phyloP scores from a whole-genome alignment of 2,113 vertebrate species.

The Coturnix japonica region DNA sequence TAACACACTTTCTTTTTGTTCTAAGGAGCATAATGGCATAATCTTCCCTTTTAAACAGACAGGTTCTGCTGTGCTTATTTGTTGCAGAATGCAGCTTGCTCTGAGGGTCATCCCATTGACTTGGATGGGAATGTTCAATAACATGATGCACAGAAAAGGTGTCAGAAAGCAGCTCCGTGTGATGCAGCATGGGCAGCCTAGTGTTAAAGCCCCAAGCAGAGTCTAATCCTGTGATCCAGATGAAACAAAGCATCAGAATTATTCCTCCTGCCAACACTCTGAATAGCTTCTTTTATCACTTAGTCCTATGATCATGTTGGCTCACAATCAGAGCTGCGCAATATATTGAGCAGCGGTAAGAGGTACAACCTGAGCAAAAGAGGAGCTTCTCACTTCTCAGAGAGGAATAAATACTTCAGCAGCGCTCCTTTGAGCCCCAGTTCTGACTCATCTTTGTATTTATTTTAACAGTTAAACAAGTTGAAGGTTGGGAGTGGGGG shows the following conservation, averaged over 20 bases:
- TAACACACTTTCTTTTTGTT: not conserved
- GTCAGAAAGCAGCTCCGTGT: not conserved
- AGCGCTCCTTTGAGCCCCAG: not conserved
- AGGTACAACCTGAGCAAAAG: conserved; percentile 21
- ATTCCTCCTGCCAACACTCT: conserved; percentile 36
- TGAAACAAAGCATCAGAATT: conserved; percentile 27
- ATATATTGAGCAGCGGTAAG: not conserved
- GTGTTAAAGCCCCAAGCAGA: not conserved
- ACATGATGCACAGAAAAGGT: not conserved
- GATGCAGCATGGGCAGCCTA: not conserved
- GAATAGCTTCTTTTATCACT: conserved; percentile 40
- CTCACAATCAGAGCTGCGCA: not conserved
- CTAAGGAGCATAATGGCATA: not conserved
- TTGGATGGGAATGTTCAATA: not conserved
- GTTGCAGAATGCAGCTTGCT: accelerated
- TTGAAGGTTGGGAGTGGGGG: not conserved
- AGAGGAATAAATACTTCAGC: not conserved
- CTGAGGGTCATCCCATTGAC: not conserved
- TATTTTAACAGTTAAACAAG: conserved; percentile 16
- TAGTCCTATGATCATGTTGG: not conserved
- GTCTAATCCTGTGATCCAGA: conserved; percentile 13
- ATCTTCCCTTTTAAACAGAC: not conserved
- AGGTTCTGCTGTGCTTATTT: not conserved
- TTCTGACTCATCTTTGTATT: conserved; percentile 32
- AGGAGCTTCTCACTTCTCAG: not conserved